phyloP scores from a whole-genome alignment of 2,113 vertebrate genomes.

The Engystomops pustulosus region DNA sequence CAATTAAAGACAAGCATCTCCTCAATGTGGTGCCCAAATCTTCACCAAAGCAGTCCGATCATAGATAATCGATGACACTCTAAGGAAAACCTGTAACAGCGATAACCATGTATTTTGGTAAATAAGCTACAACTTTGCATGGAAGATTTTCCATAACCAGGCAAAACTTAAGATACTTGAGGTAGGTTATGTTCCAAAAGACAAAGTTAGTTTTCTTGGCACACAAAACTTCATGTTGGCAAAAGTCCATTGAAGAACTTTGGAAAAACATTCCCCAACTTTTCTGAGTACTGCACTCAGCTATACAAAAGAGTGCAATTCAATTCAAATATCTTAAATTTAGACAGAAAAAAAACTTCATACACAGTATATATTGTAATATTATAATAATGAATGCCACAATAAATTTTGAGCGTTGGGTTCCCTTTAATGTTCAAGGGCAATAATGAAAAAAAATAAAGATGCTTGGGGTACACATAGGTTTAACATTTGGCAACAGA shows the following conservation, averaged over 20 bases:
- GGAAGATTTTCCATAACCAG: neutral
- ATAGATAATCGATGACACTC: neutral
- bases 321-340: conserved; percentile 23
- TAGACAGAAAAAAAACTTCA: neutral
- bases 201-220: neutral
- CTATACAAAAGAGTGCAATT: neutral
- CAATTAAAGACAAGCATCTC: neutral
- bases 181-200: conserved; percentile 13
- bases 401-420: neutral
- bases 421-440: neutral
- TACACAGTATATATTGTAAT: neutral
- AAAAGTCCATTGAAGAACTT: neutral
- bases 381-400: neutral
- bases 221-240: neutral
- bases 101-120: neutral
- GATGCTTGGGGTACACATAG: neutral
- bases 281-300: neutral
- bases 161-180: conserved; percentile 36
- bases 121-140: neutral
- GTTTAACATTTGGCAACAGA: neutral
- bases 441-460: too few relatives aligned
- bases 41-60: neutral
- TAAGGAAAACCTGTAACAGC: conserved; percentile 21
- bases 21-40: neutral
- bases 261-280: neutral